phyloP scores from a whole-genome alignment of 2,888 invertebrate genomes.

The Lissocephala sabroskyi region DNA sequence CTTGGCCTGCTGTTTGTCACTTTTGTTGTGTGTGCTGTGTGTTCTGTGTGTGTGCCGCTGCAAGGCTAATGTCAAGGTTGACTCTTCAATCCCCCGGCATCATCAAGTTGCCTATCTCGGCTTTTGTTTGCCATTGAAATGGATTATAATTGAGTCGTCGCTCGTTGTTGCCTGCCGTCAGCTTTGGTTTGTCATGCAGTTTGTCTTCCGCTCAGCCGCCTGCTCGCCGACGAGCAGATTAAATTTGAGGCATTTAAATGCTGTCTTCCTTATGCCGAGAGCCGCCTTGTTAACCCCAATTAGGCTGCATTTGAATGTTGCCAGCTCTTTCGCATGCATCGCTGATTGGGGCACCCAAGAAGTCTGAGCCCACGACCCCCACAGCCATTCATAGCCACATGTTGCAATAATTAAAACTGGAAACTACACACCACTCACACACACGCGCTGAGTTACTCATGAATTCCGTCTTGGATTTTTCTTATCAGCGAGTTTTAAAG shows the following conservation, averaged over 20 bases:
- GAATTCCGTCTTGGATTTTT: background rate
- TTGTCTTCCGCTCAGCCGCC: background rate
- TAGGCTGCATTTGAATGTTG: constrained; percentile 41
- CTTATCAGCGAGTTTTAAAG: constrained; percentile 3
- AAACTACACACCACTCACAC: constrained; percentile 18
- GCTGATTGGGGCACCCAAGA: background rate
- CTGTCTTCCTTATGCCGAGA: too few relatives aligned
- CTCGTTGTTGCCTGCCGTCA: background rate
- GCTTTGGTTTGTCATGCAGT: background rate
- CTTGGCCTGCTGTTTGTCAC: constrained; percentile 3
- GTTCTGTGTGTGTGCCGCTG: constrained; percentile 33
- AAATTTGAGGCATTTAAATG: constrained; percentile 3
- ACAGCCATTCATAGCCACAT: constrained; percentile 31
- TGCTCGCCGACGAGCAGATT: background rate
- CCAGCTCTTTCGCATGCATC: background rate
- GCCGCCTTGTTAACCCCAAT: constrained; percentile 57
- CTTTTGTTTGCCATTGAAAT: constrained; percentile 37
- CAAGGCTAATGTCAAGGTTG: constrained; percentile 56
- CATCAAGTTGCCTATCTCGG: background rate
- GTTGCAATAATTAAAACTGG: constrained; percentile 52
- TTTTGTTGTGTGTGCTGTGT: too few relatives aligned
- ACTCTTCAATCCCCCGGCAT: too few relatives aligned
- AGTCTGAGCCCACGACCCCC: background rate
- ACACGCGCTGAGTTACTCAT: background rate
- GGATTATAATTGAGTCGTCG: constrained; percentile 46